A percentile compares a stretch with the other conserved stretches of the same genome.
Evolutionary conservation across 2,797 vertebrate genomes (phyloP).

Genomic region (Clarias fuscus): DNA sequence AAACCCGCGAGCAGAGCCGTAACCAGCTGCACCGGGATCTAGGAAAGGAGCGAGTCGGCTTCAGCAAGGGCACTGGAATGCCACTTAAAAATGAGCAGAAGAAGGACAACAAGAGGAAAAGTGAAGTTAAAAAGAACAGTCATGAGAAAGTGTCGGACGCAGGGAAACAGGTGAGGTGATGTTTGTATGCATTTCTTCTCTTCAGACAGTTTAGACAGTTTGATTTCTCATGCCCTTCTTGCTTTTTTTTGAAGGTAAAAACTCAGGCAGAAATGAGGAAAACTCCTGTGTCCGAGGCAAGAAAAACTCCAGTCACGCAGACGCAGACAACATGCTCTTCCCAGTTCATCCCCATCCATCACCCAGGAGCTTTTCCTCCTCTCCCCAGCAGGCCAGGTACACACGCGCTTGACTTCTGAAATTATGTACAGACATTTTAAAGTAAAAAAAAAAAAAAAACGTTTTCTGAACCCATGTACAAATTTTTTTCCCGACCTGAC

Average conservation of each 20-base stretch:
- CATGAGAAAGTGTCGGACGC: constrained; percentile 81
- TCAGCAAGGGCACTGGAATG: constrained; percentile 75
- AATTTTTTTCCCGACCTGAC: background rate
- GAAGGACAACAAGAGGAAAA: constrained; percentile 91
- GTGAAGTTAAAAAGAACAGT: constrained; percentile 82
- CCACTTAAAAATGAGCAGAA: constrained; percentile 82
- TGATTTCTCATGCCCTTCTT: background rate
- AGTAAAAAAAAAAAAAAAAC: background rate
- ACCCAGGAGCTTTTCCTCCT: constrained; percentile 94
- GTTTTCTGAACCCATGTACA: too few relatives aligned
- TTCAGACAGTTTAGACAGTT: background rate
- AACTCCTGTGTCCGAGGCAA: constrained; percentile 91
- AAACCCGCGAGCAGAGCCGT: constrained; percentile 80
- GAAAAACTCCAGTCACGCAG: constrained; percentile 89
- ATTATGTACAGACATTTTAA: background rate
- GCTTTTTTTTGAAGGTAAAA: constrained; percentile 80
- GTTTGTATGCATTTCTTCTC: background rate
- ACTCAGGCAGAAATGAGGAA: constrained; percentile 89
- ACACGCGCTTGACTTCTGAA: background rate
- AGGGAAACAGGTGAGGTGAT: constrained; percentile 83
- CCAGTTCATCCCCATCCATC: constrained; percentile 97
- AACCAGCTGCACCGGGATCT: constrained; percentile 80
- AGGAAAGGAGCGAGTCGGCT: constrained; percentile 81
- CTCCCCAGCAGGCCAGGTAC: constrained; percentile 92
- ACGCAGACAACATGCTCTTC: constrained; percentile 89